These are phyloP conservation scores for Byasa hedistus DNA, from an alignment of 2,888 invertebrate species.

Conservation along the genomic window DNA sequence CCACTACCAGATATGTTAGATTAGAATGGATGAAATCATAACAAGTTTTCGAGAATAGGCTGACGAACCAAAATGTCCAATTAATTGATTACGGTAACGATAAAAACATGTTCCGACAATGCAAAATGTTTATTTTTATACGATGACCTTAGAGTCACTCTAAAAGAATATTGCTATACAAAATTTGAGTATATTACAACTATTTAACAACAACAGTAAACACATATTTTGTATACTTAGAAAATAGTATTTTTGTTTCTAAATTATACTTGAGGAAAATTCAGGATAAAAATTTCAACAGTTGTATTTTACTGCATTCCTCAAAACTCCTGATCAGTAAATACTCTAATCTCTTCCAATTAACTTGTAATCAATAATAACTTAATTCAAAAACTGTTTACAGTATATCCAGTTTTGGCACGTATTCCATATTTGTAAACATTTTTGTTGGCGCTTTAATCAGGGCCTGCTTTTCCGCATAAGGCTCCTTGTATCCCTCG, in stretches of 20 bases:
- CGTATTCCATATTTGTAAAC: slow-evolving; percentile 12
- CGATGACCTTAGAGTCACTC: not conserved
- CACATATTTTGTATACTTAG: no score
- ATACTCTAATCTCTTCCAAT: not conserved
- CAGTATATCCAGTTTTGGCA: slow-evolving; percentile 6
- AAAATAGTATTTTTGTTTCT: no score
- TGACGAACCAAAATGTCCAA: slow-evolving; percentile 30
- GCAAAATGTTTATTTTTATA: not conserved
- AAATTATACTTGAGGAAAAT: not conserved
- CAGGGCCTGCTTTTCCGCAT: slow-evolving; percentile 18
- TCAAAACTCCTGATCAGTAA: not conserved
- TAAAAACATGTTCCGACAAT: slow-evolving; percentile 8
- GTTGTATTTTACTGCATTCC: not conserved
- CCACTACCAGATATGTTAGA: slow-evolving; percentile 51
- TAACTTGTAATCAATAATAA: not conserved
- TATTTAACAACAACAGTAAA: no score
- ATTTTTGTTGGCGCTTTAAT: slow-evolving; percentile 11
- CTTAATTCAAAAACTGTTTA: not conserved
- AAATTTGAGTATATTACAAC: no score
- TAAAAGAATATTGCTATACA: not conserved
- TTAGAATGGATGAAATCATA: slow-evolving; percentile 40
- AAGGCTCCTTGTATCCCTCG: slow-evolving; percentile 14
- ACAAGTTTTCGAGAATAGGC: slow-evolving; percentile 35
- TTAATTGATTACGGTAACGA: slow-evolving; percentile 26
- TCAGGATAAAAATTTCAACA: not conserved